Evolutionary conservation across 2,113 vertebrate species (phyloP).

Genomic region (Cyphomyrus plagiostoma): DNA sequence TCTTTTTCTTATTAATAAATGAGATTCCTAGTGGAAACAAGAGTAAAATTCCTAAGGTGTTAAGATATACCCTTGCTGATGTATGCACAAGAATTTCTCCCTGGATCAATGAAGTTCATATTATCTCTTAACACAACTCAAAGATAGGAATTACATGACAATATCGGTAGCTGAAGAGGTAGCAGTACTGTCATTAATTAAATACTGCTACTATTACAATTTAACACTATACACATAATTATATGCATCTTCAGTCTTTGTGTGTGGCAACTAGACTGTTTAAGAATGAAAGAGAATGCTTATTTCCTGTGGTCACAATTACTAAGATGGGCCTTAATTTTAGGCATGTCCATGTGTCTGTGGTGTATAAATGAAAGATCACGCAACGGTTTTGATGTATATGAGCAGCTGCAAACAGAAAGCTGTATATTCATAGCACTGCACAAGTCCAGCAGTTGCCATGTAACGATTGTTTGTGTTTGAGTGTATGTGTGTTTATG

Average conservation of each 20-base stretch:
- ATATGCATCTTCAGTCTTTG: background rate
- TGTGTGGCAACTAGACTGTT: background rate
- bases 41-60: background rate
- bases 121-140: background rate
- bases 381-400: background rate
- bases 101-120: background rate
- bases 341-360: background rate
- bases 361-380: background rate
- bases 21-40: background rate
- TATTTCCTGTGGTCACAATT: background rate
- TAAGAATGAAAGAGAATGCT: background rate
- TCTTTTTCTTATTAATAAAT: slow-evolving; percentile 23
- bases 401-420: background rate
- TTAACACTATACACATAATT: background rate
- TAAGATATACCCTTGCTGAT: background rate
- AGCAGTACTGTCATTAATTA: background rate
- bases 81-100: background rate
- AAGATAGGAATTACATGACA: background rate
- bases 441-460: background rate
- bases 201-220: background rate
- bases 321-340: background rate
- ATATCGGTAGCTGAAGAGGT: background rate
- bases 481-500: background rate
- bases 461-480: background rate
- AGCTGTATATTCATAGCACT: background rate